Evolutionary conservation across 2,113 vertebrate species (phyloP).

Genomic region (Dicerorhinus sumatrensis): DNA sequence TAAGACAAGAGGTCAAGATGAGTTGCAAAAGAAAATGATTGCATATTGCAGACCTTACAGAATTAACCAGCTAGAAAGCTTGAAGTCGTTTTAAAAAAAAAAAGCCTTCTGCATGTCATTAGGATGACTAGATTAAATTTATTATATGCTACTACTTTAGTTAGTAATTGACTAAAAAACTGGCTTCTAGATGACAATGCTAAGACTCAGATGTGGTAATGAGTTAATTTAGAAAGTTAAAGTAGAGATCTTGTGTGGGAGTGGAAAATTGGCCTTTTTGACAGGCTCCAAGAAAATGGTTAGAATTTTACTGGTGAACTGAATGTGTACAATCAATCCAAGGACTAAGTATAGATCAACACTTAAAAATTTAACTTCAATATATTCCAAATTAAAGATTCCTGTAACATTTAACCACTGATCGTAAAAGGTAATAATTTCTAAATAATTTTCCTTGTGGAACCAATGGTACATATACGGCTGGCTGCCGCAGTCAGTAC

Average conservation of each 20-base stretch:
- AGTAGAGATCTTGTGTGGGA: not conserved
- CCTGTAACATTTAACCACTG: not conserved
- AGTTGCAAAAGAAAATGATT: not conserved
- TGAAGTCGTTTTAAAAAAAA: not conserved
- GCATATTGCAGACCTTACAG: not conserved
- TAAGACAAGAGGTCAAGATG: not conserved
- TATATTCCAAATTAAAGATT: slow-evolving; percentile 24
- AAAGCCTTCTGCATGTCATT: not conserved
- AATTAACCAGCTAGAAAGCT: not conserved
- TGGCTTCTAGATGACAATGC: not conserved
- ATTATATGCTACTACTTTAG: not conserved
- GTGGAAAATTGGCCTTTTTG: not conserved
- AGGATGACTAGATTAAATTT: not conserved
- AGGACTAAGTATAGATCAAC: not conserved
- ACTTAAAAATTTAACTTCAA: slow-evolving; percentile 3
- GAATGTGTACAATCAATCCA: not conserved
- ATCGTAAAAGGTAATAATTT: not conserved
- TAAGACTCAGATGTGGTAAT: not conserved
- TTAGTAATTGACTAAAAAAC: not conserved
- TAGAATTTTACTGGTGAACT: not conserved
- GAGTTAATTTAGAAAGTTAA: not conserved
- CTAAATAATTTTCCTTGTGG: not conserved
- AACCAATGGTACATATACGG: not conserved
- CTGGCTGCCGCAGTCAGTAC: not conserved
- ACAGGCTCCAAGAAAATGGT: not conserved